Percentiles rank a stretch among this genome's conserved stretches.
These are phyloP conservation scores for Drosophila trapezifrons DNA, from an alignment of 1,140 invertebrate species.

Conservation along the genomic window DNA sequence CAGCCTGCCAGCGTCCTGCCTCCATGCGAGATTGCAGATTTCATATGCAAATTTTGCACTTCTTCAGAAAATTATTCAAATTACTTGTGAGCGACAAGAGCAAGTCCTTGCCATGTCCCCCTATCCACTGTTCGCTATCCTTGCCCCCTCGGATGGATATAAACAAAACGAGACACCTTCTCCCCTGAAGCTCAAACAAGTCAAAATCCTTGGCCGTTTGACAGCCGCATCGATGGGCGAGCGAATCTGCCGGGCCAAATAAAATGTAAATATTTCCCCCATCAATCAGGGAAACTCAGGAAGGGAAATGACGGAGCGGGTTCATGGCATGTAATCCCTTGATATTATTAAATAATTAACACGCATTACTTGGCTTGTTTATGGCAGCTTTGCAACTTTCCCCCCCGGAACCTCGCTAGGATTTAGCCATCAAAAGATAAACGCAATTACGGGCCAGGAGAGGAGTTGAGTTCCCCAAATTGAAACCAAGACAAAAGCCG, in stretches of 20 bases:
- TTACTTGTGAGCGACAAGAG: constrained; percentile 61
- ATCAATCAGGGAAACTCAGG: constrained; percentile 52
- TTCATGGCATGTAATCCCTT: constrained; percentile 69
- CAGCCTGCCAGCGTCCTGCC: constrained; percentile 23
- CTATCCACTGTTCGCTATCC: constrained; percentile 2
- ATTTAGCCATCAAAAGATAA: constrained; percentile 79
- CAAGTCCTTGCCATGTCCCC: constrained; percentile 22
- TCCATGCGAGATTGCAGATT: constrained; percentile 71
- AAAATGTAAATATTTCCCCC: constrained; percentile 33
- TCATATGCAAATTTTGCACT: constrained; percentile 79
- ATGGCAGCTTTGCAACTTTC: constrained; percentile 51
- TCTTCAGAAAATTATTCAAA: constrained; percentile 80
- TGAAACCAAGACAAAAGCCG: constrained; percentile 61
- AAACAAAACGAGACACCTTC: constrained; percentile 58
- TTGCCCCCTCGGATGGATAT: constrained; percentile 10
- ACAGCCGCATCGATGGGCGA: constrained; percentile 45
- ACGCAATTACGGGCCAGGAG: constrained; percentile 66
- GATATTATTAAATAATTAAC: constrained; percentile 81
- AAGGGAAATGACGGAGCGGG: constrained; percentile 28
- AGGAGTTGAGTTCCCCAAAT: constrained; percentile 13
- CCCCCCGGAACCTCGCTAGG: constrained; percentile 27
- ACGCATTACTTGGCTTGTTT: constrained; percentile 70
- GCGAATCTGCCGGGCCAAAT: constrained; percentile 30
- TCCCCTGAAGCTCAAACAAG: constrained; percentile 31
- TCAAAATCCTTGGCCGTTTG: constrained; percentile 68